phyloP scores from a whole-genome alignment of 2,797 vertebrate genomes.

The Ctenopoma multispine region DNA sequence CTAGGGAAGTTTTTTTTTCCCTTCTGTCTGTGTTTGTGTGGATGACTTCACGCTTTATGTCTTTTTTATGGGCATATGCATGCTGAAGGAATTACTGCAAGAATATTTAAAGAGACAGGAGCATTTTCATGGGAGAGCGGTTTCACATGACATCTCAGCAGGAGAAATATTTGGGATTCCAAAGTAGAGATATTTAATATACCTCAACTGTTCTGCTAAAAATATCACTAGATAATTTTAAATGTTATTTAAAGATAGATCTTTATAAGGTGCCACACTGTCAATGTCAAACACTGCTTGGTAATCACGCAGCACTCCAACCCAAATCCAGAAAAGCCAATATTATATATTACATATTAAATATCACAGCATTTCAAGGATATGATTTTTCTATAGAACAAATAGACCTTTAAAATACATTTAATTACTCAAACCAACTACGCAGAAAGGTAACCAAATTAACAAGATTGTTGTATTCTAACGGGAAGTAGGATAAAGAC shows the following conservation, averaged over 20 bases:
- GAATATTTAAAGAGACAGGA: constrained; percentile 83
- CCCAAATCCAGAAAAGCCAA: background rate
- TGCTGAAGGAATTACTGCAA: constrained; percentile 77
- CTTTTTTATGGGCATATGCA: constrained; percentile 78
- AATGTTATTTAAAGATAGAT: background rate
- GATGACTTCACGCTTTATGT: constrained; percentile 74
- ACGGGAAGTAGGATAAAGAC: constrained; percentile 1
- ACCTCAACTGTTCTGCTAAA: no score
- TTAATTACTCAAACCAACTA: background rate
- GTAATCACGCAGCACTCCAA: background rate
- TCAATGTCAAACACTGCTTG: background rate
- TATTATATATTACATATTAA: background rate
- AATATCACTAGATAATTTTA: no score
- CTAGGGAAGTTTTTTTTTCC: constrained; percentile 57
- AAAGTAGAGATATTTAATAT: background rate
- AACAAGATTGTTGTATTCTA: background rate
- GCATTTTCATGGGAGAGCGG: constrained; percentile 26
- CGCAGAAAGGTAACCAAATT: background rate
- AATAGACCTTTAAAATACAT: background rate
- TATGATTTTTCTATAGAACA: no score
- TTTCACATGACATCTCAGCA: background rate
- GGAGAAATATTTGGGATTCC: background rate
- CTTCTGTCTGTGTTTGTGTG: constrained; percentile 62
- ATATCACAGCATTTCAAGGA: background rate
- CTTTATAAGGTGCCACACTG: background rate